Evolutionary conservation across 2,888 invertebrate species (phyloP).

Genomic region (Nowickia ferox): DNA sequence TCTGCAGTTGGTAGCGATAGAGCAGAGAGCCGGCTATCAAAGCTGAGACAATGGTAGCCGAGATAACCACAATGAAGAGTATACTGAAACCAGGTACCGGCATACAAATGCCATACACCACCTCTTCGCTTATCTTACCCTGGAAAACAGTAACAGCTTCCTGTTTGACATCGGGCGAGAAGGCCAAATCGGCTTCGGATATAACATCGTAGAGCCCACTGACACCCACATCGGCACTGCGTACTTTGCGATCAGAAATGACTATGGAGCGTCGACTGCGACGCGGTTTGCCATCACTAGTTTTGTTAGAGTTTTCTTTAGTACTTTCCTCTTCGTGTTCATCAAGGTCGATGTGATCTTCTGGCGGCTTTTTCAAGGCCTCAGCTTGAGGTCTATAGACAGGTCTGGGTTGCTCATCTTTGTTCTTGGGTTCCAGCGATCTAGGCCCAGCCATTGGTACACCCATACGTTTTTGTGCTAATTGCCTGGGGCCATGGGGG

Average conservation of each 20-base stretch:
- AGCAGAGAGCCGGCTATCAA: constrained; percentile 92
- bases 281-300: constrained; percentile 59
- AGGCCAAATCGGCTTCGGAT: constrained; percentile 95
- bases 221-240: constrained; percentile 94
- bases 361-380: constrained; percentile 74
- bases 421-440: constrained; percentile 81
- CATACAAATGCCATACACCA: constrained; percentile 95
- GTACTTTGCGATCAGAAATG: constrained; percentile 88
- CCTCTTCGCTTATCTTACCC: constrained; percentile 93
- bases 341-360: constrained; percentile 78
- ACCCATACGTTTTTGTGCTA: constrained; percentile 84
- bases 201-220: constrained; percentile 95
- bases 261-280: constrained; percentile 87
- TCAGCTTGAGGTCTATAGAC: constrained; percentile 80
- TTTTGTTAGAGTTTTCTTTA: constrained; percentile 60
- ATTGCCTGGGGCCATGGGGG: constrained; percentile 89
- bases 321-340: constrained; percentile 53
- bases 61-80: constrained; percentile 93
- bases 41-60: constrained; percentile 94
- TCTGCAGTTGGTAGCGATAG: constrained; percentile 90
- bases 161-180: constrained; percentile 91
- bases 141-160: constrained; percentile 95
- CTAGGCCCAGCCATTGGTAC: constrained; percentile 85
- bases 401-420: constrained; percentile 79
- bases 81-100: constrained; percentile 95